Conservation (phyloP, 53 echinoderm and acorn worm species). For the Apostichopus leukothele region DNA sequence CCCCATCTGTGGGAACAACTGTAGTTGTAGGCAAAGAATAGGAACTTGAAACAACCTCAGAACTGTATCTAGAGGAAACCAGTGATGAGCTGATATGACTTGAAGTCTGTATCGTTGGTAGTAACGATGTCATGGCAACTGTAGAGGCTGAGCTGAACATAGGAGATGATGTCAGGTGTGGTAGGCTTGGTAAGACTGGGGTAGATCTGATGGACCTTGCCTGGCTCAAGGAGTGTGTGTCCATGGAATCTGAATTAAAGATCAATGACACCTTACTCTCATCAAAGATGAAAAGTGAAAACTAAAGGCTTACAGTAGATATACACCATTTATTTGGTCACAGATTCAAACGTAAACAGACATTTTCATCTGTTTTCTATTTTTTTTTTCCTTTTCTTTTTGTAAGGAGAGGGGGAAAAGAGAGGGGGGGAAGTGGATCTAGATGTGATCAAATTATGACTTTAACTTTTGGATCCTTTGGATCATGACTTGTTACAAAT, state of each 20-base stretch:
- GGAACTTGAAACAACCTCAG: neutral
- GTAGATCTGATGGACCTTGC: neutral
- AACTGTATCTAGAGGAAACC: neutral
- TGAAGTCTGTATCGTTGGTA: slow-evolving; percentile 7
- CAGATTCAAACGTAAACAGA: no score
- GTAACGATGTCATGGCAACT: neutral
- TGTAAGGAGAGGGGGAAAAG: no score
- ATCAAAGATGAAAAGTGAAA: no score
- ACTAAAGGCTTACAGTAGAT: no score
- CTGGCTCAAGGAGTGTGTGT: neutral
- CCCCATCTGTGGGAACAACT: neutral
- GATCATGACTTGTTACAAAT: no score
- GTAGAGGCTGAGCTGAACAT: neutral
- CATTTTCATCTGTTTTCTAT: no score
- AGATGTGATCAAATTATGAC: no score
- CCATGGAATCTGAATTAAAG: neutral
- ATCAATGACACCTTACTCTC: neutral
- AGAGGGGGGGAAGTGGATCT: no score
- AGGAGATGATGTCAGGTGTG: slow-evolving; percentile 14
- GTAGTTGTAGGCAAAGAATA: neutral
- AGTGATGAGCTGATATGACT: neutral
- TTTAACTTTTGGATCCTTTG: no score
- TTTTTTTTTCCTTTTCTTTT: no score
- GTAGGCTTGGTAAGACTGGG: slow-evolving; percentile 12
- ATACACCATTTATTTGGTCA: no score